A percentile compares a stretch with the other conserved stretches of the same genome.
Evolutionary conservation across 2,888 invertebrate species (phyloP).

Genomic region (Eupithecia inturbata): DNA sequence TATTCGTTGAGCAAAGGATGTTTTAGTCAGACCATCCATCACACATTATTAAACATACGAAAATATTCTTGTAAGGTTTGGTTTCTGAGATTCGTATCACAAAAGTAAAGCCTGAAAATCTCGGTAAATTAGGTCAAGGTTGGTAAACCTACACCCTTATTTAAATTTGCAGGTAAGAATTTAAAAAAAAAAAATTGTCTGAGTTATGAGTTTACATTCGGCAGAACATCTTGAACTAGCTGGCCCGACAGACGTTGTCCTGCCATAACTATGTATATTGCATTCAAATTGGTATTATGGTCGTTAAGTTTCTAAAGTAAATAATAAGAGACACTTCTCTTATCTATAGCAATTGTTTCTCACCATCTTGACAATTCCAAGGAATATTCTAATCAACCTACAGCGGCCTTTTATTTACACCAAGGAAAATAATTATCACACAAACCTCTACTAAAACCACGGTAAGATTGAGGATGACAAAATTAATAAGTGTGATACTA

Average conservation of each 20-base stretch:
- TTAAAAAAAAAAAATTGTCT: not conserved
- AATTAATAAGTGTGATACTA: not conserved
- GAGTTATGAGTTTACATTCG: not conserved
- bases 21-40: slow-evolving; percentile 5
- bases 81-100: not conserved
- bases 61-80: slow-evolving; percentile 5
- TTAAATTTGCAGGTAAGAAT: not conserved
- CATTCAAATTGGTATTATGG: too few species aligned
- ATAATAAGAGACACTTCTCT: too few species aligned
- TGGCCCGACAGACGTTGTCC: too few species aligned
- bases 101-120: slow-evolving; percentile 1
- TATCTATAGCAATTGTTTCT: not conserved
- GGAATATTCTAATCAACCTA: too few species aligned
- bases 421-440: not conserved
- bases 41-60: slow-evolving; percentile 10
- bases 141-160: not conserved
- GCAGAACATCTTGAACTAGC: too few species aligned
- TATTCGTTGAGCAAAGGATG: not conserved
- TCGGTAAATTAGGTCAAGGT: not conserved
- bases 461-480: too few species aligned
- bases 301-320: too few species aligned
- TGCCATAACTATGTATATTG: too few species aligned
- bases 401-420: not conserved
- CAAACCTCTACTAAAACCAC: not conserved
- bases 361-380: not conserved